Base-by-base conservation (phyloP, 2,888 invertebrate species). In the Ectobius pallidus region DNA sequence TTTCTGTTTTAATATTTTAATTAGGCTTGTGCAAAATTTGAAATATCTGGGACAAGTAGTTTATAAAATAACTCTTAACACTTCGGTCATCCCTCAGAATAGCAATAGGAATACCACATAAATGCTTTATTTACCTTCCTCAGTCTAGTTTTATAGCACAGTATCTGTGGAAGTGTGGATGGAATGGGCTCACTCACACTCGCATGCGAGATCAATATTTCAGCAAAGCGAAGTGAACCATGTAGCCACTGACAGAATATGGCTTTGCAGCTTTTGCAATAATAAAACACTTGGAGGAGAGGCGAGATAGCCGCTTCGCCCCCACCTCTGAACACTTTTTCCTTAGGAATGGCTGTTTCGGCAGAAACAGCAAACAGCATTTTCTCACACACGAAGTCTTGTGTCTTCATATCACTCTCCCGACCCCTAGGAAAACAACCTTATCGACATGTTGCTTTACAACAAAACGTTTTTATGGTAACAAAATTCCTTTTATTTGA, bases 231-330 rank as follows among this genome's bases (percentile, higher is more conserved):
- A 58, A 58, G 30, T 32, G 58, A 58, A 30, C 30, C n/a, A 11
- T 58, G 22, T 30, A 58, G 30, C 58, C 32, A 32, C 58, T 58
- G 58, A 58, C 58, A 58, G 58, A 58, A 58, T 58, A 58, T 58
- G 58, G 58, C 58, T 58, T 30, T 6, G 52, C 52, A 52, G 52
- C 52, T 52, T 52, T 25, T 58, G 30, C 58, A 58, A 58, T 58
- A 58, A 58, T 58, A 58, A 58, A 58, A 58, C 58, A 58, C 58
- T 58, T 4, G 32, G 25, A 2, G 46, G n/a, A 34, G 34, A 14
- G 52, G 52, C 20, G 25, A 22, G 11, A 46, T 6, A 52, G 52
- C 16, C 52, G 6, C 52, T 25, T 7, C 25, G 3, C 25, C n/a
- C 25, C 20, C 25, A 18, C 3, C 25, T 4, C 22, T 20, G 1